Percentiles rank a stretch among this genome's conserved stretches.
Evolutionary conservation across 35 echinoderm and acorn worm genomes (phyloP).

Genomic region (Apostichopus japonicus): DNA sequence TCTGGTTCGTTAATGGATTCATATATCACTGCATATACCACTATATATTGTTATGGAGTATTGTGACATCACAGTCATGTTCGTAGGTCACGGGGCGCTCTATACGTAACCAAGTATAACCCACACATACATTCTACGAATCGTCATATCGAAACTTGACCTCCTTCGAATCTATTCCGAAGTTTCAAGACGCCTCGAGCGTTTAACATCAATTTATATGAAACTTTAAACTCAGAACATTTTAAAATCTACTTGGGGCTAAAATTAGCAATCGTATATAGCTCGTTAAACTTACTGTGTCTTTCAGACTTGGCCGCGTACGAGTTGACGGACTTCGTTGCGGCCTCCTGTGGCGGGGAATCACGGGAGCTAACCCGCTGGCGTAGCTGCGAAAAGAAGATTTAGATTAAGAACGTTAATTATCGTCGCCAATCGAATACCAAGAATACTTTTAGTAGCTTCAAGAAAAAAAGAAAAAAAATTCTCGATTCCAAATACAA

Average conservation of each 20-base stretch:
- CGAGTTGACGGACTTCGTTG: slow-evolving; percentile 43
- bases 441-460: background rate
- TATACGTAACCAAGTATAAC: too few relatives aligned
- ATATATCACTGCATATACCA: too few relatives aligned
- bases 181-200: background rate
- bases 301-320: slow-evolving; percentile 46
- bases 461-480: background rate
- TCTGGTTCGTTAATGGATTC: too few relatives aligned
- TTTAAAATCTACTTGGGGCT: background rate
- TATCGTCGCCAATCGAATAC: background rate
- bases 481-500: background rate
- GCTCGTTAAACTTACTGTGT: slow-evolving; percentile 43
- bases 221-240: background rate
- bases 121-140: too few relatives aligned
- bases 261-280: background rate
- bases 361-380: slow-evolving; percentile 41
- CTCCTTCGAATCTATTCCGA: too few relatives aligned
- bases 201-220: background rate
- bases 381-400: slow-evolving; percentile 40
- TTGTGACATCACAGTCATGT: too few relatives aligned
- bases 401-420: background rate
- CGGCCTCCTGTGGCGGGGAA: slow-evolving; percentile 17
- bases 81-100: too few relatives aligned
- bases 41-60: too few relatives aligned
- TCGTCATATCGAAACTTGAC: too few relatives aligned